Conservation (phyloP, 2,113 vertebrate genomes). For the Tringa solitaria region DNA sequence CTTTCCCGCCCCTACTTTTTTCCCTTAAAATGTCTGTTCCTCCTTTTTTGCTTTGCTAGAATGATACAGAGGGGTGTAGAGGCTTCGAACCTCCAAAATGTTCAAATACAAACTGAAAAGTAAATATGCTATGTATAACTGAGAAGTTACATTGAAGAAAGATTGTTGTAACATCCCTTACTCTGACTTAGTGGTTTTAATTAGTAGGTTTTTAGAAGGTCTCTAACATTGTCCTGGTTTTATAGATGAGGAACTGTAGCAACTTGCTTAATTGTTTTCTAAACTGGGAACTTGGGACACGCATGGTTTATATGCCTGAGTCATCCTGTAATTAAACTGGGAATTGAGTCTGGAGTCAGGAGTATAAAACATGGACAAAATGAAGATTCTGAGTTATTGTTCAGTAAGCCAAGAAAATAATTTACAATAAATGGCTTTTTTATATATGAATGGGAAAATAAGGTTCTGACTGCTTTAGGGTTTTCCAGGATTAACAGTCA, state of each 20-base stretch:
- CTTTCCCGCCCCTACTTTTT: accelerated
- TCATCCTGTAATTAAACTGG: background rate
- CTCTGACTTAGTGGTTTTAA: background rate
- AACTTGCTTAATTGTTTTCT: background rate
- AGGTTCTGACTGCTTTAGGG: background rate
- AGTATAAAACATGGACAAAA: background rate
- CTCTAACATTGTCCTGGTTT: background rate
- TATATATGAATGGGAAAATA: background rate
- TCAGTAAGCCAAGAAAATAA: conserved; percentile 1
- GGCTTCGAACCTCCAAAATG: background rate
- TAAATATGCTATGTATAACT: background rate
- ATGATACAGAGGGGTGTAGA: background rate
- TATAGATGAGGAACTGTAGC: background rate
- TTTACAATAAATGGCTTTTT: background rate
- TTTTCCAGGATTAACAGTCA: background rate
- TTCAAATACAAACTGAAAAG: background rate
- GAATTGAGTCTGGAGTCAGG: background rate
- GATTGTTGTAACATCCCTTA: background rate
- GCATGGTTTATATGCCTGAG: background rate
- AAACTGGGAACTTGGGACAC: background rate
- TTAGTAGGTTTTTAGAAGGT: background rate
- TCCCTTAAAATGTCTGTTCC: background rate
- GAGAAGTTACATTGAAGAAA: background rate
- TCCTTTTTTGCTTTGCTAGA: background rate
- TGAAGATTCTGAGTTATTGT: background rate